Conservation (phyloP, 2,888 invertebrate species). For the Cheilosia variabilis region DNA sequence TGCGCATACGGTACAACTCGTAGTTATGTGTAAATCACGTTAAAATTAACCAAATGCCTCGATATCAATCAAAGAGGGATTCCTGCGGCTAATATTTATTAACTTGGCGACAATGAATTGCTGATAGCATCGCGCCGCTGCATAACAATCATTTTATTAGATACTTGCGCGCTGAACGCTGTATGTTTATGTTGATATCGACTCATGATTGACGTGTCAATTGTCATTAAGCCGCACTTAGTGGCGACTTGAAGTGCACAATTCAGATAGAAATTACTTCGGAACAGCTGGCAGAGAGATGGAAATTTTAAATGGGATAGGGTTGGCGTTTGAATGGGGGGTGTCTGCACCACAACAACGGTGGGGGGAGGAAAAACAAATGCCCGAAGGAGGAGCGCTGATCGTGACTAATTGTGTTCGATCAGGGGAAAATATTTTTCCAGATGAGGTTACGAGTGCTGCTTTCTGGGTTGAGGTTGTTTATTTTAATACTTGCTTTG, state of each 20-base stretch:
- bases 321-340: constrained; percentile 35
- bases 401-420: constrained; percentile 63
- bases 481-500: neutral
- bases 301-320: constrained; percentile 54
- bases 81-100: constrained; percentile 21
- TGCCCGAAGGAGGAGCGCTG: constrained; percentile 17
- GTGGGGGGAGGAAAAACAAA: neutral
- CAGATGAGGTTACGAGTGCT: constrained; percentile 43
- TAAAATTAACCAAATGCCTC: constrained; percentile 48
- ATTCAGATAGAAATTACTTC: constrained; percentile 31
- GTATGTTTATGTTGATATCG: constrained; percentile 46
- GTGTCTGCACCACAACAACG: neutral
- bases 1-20: neutral
- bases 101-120: neutral
- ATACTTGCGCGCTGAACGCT: neutral
- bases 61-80: constrained; percentile 65
- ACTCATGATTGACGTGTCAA: constrained; percentile 69
- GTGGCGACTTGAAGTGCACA: constrained; percentile 43
- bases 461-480: constrained; percentile 31
- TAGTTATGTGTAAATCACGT: constrained; percentile 37
- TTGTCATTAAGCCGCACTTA: constrained; percentile 63
- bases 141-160: constrained; percentile 34
- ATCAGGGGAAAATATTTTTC: constrained; percentile 45
- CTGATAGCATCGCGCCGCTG: constrained; percentile 14
- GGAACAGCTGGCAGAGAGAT: neutral